A percentile compares a stretch with the other conserved stretches of the same genome.
These are phyloP conservation scores for Colostygia pectinataria DNA, from an alignment of 2,888 invertebrate species.

Conservation along the genomic window DNA sequence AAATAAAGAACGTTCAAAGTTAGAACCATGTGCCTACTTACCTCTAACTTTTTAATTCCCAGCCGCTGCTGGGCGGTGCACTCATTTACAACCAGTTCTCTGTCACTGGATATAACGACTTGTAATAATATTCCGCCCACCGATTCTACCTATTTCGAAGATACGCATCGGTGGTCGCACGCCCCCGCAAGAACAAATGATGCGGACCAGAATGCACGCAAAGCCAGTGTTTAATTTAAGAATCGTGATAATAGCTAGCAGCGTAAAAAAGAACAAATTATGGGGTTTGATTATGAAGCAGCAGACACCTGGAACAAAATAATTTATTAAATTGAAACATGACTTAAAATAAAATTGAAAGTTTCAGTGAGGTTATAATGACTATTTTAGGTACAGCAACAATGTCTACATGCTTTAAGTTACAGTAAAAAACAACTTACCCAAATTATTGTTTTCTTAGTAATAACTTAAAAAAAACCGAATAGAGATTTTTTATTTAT, in stretches of 20 bases:
- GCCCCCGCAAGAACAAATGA: constrained; percentile 67
- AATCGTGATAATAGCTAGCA: constrained; percentile 31
- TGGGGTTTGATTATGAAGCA: neutral
- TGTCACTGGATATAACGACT: constrained; percentile 67
- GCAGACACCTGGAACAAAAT: constrained; percentile 2
- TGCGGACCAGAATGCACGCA: constrained; percentile 40
- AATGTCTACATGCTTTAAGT: too few species aligned
- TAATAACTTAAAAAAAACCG: too few species aligned
- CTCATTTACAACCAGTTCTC: constrained; percentile 54
- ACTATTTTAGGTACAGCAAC: too few species aligned
- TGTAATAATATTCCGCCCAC: constrained; percentile 79
- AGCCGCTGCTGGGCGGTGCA: constrained; percentile 58
- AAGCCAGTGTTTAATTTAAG: constrained; percentile 32
- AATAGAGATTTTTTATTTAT: too few species aligned
- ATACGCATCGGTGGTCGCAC: constrained; percentile 77
- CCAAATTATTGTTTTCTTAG: too few species aligned
- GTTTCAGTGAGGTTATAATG: too few species aligned
- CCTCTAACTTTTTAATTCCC: constrained; percentile 42
- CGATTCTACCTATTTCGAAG: constrained; percentile 73
- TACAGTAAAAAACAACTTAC: too few species aligned
- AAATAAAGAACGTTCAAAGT: constrained; percentile 34
- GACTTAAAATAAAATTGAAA: too few species aligned
- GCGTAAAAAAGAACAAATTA: constrained; percentile 19
- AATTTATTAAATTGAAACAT: neutral
- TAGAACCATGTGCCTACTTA: too few species aligned